A percentile compares a stretch with the other conserved stretches of the same genome.
Evolutionary conservation across 2,797 vertebrate genomes (phyloP).

Genomic region (Siniperca undulata): DNA sequence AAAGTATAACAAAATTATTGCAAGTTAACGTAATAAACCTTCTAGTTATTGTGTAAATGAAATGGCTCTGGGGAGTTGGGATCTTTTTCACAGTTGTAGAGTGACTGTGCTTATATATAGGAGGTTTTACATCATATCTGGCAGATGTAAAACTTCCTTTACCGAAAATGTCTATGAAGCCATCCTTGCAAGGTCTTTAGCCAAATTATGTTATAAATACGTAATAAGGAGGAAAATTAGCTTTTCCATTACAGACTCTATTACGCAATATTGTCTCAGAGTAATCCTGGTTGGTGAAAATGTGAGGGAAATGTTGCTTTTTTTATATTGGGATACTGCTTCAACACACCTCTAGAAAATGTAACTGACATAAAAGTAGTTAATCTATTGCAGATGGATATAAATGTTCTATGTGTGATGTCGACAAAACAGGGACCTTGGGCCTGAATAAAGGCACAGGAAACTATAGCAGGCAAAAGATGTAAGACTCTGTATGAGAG

Average conservation of each 20-base stretch:
- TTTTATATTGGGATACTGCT: background rate
- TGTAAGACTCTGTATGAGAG: background rate
- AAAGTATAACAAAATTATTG: background rate
- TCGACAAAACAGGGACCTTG: constrained; percentile 5
- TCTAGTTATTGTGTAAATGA: constrained; percentile 9
- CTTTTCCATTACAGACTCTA: constrained; percentile 30
- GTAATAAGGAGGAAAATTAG: constrained; percentile 25
- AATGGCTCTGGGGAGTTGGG: background rate
- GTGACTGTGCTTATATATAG: background rate
- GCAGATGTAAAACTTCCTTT: background rate
- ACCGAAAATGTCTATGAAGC: constrained; percentile 8
- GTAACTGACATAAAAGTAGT: background rate
- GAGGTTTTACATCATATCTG: constrained; percentile 9
- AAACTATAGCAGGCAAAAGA: background rate
- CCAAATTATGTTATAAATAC: constrained; percentile 27
- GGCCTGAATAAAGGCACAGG: background rate
- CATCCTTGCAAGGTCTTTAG: constrained; percentile 10
- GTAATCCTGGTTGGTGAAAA: background rate
- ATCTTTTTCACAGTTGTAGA: background rate
- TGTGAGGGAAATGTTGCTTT: background rate
- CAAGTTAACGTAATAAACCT: constrained; percentile 9
- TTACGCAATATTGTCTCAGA: constrained; percentile 13
- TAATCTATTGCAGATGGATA: background rate
- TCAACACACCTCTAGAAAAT: background rate
- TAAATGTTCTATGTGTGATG: background rate